phyloP scores from a whole-genome alignment of 2,113 vertebrate genomes.

The Siphamia tubifer region DNA sequence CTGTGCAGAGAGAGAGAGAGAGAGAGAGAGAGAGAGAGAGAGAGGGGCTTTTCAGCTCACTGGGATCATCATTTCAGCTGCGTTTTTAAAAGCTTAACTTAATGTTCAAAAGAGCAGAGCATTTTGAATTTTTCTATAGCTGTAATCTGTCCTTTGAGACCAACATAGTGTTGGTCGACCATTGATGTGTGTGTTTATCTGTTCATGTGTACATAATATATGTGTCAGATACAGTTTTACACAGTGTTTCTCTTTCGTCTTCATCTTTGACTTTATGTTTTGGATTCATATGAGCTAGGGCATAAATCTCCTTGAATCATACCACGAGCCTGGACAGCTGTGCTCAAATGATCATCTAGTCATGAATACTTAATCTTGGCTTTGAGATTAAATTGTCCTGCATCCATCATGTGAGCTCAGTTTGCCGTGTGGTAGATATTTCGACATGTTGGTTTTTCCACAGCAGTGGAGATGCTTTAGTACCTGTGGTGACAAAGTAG shows the following conservation, averaged over 20 bases:
- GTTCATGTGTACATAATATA: not conserved
- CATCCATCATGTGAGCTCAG: conserved; percentile 27
- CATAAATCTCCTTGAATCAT: conserved; percentile 41
- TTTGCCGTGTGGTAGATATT: conserved; percentile 14
- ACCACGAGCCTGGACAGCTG: conserved; percentile 52
- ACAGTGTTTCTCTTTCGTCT: not conserved
- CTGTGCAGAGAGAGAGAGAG: not conserved
- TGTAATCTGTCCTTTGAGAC: conserved; percentile 51
- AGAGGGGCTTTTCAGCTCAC: conserved; percentile 37
- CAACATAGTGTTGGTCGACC: not conserved
- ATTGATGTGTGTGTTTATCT: not conserved
- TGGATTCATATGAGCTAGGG: conserved; percentile 15
- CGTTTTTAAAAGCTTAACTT: conserved; percentile 66
- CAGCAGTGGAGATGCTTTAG: not conserved
- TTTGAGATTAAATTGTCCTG: conserved; percentile 59
- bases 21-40: no score
- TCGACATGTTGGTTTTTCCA: conserved; percentile 23
- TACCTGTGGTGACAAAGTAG: not conserved
- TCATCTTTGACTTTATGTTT: conserved; percentile 14
- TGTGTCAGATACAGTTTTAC: not conserved
- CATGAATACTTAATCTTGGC: conserved; percentile 62
- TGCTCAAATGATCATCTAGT: conserved; percentile 49
- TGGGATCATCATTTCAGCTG: conserved; percentile 45
- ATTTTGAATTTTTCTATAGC: conserved; percentile 54
- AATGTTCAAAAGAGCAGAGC: conserved; percentile 27